Conservation (phyloP, 2,888 invertebrate genomes). For the Caenorhabditis doughertyi region DNA sequence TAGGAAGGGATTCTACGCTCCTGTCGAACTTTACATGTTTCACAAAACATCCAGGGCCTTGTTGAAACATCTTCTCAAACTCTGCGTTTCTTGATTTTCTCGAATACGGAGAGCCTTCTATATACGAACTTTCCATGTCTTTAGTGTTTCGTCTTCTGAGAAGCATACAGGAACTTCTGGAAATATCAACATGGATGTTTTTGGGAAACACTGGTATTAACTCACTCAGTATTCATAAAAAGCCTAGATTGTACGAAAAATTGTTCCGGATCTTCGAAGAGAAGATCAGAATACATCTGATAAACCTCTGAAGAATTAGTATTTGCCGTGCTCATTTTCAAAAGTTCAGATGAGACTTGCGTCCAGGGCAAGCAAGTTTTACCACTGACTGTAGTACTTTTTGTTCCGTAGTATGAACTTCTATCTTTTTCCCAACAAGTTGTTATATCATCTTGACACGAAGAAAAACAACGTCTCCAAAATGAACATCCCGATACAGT, state of each 20-base stretch:
- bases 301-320: not conserved
- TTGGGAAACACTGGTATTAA: not conserved
- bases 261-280: conserved; percentile 38
- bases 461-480: conserved; percentile 59
- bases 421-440: conserved; percentile 27
- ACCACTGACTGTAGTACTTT: not conserved
- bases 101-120: not conserved
- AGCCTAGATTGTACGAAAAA: conserved; percentile 37
- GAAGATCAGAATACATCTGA: conserved; percentile 31
- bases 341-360: conserved; percentile 30
- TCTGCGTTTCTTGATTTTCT: conserved; percentile 11
- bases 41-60: conserved; percentile 54
- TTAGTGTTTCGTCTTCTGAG: conserved; percentile 4
- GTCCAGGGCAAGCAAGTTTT: conserved; percentile 52
- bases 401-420: conserved; percentile 38
- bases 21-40: conserved; percentile 4
- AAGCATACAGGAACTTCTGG: conserved; percentile 49
- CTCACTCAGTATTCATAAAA: conserved; percentile 54
- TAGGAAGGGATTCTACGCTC: not conserved
- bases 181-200: not conserved
- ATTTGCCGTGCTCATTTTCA: conserved; percentile 1
- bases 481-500: conserved; percentile 55
- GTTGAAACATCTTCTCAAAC: conserved; percentile 27
- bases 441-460: conserved; percentile 55
- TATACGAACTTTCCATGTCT: not conserved